Evolutionary conservation across 2,797 vertebrate genomes (phyloP), one percentile per base, ranked within the genome.

Genomic region (Spheniscus humboldti): DNA sequence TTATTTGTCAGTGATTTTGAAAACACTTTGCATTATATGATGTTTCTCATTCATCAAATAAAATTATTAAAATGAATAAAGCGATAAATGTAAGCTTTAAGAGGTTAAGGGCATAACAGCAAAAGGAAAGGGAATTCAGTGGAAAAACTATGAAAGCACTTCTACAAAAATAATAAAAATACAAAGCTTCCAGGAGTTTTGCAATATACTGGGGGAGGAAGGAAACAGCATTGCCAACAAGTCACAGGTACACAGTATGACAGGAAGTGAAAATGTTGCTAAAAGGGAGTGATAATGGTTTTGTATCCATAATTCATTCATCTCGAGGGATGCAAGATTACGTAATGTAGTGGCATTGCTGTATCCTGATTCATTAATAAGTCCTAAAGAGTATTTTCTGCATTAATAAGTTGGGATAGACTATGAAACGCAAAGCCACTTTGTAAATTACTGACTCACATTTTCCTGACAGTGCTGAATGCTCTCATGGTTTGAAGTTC

Each of bases 221-320:
- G 59, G 55, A 94, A 94, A 68, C 55, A 86, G 30, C 69, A 33
- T 7, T 95, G 67, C 86, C 85, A 89, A 71, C 76, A 77, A 90
- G 39, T 85, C 69, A 31, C 81, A 95, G 88, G 77, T 92, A 88
- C 37, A 67, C 20, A 71, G 35, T 28, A 37, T 8, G 39, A 88
- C 30, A 89, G 55, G 85, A 88, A 90, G 73, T 27, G 72, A 77
- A 88, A 82, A 90, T 6, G 47, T 43, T 94, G 88, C 68, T 90
- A 82, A 48, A 83, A 89, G 83, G 67, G 75, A 92, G 84, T 35
- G 84, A 88, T 95, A 94, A 93, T 95, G 84, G 82, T 19, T 93
- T 68, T 81, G 53, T 62, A 94, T 95, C 56, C 71, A 95, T 95
- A 90, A 95, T 95, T 94, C 76, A 96, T 95, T 80, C 67, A 82